A percentile compares a stretch with the other conserved stretches of the same genome.
Evolutionary conservation across 2,888 invertebrate genomes (phyloP).

Genomic region (Hypselothyrea guttata): DNA sequence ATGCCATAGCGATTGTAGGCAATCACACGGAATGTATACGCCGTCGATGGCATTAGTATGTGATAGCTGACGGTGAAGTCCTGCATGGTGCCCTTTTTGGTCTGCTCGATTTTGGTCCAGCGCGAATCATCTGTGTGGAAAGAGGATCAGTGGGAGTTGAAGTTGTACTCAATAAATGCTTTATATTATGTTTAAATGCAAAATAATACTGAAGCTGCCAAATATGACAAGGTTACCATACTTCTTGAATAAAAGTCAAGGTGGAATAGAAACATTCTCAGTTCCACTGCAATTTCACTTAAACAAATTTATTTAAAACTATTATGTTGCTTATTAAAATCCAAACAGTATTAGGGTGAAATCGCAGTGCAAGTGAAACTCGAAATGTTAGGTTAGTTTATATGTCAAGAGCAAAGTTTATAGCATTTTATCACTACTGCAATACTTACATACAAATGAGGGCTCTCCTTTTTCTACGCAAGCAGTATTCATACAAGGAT

Average conservation of each 20-base stretch:
- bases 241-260: no score
- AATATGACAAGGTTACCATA: no score
- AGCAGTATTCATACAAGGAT: slow-evolving; percentile 48
- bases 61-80: slow-evolving; percentile 95
- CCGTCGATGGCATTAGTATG: slow-evolving; percentile 94
- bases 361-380: no score
- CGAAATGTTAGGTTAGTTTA: no score
- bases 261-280: no score
- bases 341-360: no score
- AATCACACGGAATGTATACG: slow-evolving; percentile 96
- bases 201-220: not conserved
- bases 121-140: slow-evolving; percentile 89
- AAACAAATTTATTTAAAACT: no score
- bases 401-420: no score
- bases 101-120: slow-evolving; percentile 93
- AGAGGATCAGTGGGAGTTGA: not conserved
- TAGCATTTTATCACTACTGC: not conserved
- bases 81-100: slow-evolving; percentile 91
- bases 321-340: no score
- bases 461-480: slow-evolving; percentile 82
- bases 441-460: slow-evolving; percentile 82
- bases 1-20: slow-evolving; percentile 96
- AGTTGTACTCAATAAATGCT: no score
- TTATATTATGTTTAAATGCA: not conserved
- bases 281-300: no score